A percentile compares a stretch with the other conserved stretches of the same genome.
phyloP scores from a whole-genome alignment of 1,140 invertebrate species.

The Lamellibrachia luymesi region DNA sequence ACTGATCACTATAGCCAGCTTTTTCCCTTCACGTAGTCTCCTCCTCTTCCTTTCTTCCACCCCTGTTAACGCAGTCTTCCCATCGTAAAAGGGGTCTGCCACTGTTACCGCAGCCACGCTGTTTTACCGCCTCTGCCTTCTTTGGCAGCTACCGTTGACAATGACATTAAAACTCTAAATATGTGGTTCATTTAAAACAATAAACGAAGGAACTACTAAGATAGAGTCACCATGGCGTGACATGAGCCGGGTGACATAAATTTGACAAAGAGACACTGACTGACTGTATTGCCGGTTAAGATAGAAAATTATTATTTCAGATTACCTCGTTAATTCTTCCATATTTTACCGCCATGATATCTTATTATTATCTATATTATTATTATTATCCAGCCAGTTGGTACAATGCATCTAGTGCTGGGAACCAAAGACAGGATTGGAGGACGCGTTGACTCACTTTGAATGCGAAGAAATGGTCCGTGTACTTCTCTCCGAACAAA shows the following conservation, averaged over 20 bases:
- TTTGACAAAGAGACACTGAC: neutral
- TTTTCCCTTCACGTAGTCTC: too few species aligned
- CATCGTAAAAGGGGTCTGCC: too few species aligned
- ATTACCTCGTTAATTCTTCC: too few species aligned
- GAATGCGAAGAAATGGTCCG: constrained; percentile 46
- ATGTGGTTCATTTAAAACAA: too few species aligned
- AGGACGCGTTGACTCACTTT: constrained; percentile 31
- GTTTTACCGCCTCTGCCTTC: too few species aligned
- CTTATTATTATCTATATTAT: neutral
- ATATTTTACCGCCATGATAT: neutral
- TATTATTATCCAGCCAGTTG: neutral
- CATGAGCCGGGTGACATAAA: neutral
- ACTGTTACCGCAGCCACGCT: too few species aligned
- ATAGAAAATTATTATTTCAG: neutral
- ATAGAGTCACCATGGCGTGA: neutral
- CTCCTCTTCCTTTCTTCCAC: too few species aligned
- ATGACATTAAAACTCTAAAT: too few species aligned
- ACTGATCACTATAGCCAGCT: too few species aligned
- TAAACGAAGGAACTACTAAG: neutral
- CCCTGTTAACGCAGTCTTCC: too few species aligned
- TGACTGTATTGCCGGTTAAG: neutral
- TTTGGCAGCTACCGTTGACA: too few species aligned
- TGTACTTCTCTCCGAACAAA: constrained; percentile 72
- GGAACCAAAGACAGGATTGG: neutral
- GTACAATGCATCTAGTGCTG: neutral